A percentile compares a stretch with the other conserved stretches of the same genome.
These are phyloP conservation scores for Micronycteris hirsuta DNA, from an alignment of 2,113 vertebrate genomes.

Conservation along the genomic window DNA sequence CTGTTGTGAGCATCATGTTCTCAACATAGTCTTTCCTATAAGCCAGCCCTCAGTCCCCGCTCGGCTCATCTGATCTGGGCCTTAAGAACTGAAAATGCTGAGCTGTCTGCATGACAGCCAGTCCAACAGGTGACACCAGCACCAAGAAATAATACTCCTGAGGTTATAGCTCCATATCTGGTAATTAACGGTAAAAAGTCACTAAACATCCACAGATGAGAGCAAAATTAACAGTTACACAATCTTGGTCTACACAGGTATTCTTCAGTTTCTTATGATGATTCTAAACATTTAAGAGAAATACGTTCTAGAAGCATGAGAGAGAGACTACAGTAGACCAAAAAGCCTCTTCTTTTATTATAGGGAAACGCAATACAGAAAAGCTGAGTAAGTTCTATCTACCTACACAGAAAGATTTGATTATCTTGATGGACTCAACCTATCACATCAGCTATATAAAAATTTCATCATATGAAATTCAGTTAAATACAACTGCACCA, in stretches of 20 bases:
- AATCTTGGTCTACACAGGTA: not conserved
- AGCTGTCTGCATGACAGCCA: too few relatives aligned
- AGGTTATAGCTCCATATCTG: not conserved
- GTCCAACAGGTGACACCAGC: too few relatives aligned
- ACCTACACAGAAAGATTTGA: not conserved
- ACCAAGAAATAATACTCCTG: not conserved
- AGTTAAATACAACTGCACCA: not conserved
- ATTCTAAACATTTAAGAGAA: not conserved
- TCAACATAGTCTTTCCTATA: too few relatives aligned
- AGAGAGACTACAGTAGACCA: not conserved
- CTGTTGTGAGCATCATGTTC: too few relatives aligned
- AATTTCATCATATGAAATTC: not conserved
- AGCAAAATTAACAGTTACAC: not conserved
- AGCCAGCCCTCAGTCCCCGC: too few relatives aligned
- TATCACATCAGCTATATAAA: not conserved
- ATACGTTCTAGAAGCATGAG: not conserved
- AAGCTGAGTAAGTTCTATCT: not conserved
- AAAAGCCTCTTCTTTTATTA: not conserved
- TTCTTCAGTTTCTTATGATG: not conserved
- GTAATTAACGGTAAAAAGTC: not conserved
- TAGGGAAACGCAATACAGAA: not conserved
- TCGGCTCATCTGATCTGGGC: too few relatives aligned
- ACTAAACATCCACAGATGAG: not conserved
- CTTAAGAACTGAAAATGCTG: too few relatives aligned
- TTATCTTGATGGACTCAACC: not conserved